Base-by-base conservation (phyloP, 2,888 invertebrate species). In the Aethes cnicana region DNA sequence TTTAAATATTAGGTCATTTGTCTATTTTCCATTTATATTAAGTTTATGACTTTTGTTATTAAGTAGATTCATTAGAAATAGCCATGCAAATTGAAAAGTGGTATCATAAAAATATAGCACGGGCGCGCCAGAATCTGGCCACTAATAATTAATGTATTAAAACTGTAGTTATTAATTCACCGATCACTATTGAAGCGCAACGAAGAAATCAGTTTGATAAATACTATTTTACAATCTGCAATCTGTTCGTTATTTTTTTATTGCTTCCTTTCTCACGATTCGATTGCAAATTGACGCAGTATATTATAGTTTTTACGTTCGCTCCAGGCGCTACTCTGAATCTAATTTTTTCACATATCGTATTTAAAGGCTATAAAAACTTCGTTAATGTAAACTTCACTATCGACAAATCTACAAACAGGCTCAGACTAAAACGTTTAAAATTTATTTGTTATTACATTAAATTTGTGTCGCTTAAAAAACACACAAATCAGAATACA, bases 61-160 rank as follows among this genome's bases (percentile, higher is more conserved):
- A 14, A 6, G 1, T 14, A 4, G 18, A 28, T 42, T 28, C 7
- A 28, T 28, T 11, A 42, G 18, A 28, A 39, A 39, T 42, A 42
- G 26, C 26, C 41, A 18, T 42, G 18, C n/a, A 39, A 47, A 47
- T 47, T 21, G 37, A 47, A 47, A 49, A 49, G 20, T 41, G 41
- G 17, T 26, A 17, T 18, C 26, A 41, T 41, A 48, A 32, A 41
- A 33, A 33, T 41, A 48, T 33, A n/a, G n/a, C 5, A n/a, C 18
- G 33, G 37, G 37, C 17, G 37, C 32, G 30, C 16, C 35, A 25
- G 12, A 8, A 12, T 11, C 23, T 43, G 28, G 23, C 36, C n/a
- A 12, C 6, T 30, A 37, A 17, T 50, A 50, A 50, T 52, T 9
- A 37, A 30, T 44, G 14, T 26, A 39, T 8, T 28, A 42, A 42